A percentile compares a stretch with the other conserved stretches of the same genome.
These are phyloP conservation scores for Gallinago nigripennis DNA, from an alignment of 2,797 vertebrate genomes.

Conservation along the genomic window DNA sequence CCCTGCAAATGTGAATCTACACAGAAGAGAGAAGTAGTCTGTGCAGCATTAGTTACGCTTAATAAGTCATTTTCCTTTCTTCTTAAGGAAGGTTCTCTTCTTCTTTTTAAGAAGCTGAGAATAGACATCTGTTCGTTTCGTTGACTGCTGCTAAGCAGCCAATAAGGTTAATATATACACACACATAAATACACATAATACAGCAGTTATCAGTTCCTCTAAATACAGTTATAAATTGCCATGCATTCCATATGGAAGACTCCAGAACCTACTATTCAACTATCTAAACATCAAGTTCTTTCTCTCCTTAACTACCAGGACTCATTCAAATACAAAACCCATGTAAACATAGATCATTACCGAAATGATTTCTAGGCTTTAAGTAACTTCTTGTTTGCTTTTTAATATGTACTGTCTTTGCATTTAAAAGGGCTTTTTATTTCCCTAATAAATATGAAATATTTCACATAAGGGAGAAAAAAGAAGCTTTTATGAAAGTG, in stretches of 20 bases:
- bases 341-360: background rate
- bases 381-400: background rate
- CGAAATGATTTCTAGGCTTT: background rate
- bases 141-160: background rate
- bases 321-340: background rate
- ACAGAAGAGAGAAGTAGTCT: background rate
- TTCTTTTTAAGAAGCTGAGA: background rate
- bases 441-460: background rate
- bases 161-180: background rate
- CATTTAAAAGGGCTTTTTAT: background rate
- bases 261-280: background rate
- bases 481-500: background rate
- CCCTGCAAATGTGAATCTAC: background rate
- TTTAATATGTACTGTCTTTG: background rate
- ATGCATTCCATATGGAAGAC: background rate
- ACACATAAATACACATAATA: background rate
- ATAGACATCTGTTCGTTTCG: background rate
- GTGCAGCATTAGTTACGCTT: background rate
- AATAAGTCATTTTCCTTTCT: background rate
- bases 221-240: background rate
- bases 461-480: background rate
- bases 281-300: background rate
- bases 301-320: background rate
- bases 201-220: background rate
- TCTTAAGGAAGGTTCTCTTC: background rate